Percentiles rank a stretch among this genome's conserved stretches.
phyloP scores from a whole-genome alignment of 2,888 invertebrate species.

The Agrochola circellaris region DNA sequence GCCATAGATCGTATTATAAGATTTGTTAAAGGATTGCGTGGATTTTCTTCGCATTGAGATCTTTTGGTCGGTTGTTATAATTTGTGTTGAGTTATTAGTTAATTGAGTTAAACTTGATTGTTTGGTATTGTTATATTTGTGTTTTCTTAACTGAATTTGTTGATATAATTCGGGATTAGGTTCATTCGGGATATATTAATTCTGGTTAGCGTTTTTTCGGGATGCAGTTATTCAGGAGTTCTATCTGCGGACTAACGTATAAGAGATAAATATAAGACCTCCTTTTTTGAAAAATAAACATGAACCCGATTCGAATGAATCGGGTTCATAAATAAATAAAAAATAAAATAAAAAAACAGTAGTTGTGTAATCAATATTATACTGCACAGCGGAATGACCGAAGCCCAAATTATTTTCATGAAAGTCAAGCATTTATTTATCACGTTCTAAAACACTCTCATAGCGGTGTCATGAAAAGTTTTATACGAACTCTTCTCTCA shows the following conservation, averaged over 20 bases:
- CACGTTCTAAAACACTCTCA: not conserved
- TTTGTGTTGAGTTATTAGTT: constrained; percentile 50
- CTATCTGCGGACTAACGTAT: not conserved
- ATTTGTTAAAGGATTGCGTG: constrained; percentile 79
- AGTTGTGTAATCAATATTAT: no score
- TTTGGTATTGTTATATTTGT: constrained; percentile 4
- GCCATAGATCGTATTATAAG: constrained; percentile 76
- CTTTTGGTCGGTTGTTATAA: constrained; percentile 58
- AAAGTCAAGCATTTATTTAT: not conserved
- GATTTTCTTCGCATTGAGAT: constrained; percentile 68
- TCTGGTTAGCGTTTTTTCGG: not conserved
- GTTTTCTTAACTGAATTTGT: not conserved
- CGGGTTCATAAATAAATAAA: no score
- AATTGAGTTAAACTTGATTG: constrained; percentile 34
- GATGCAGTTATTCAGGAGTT: not conserved
- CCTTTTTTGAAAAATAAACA: not conserved
- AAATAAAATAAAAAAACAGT: no score
- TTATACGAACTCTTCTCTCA: not conserved
- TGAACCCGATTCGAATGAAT: not conserved
- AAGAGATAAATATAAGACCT: not conserved
- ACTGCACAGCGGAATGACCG: not conserved
- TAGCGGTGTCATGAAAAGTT: not conserved
- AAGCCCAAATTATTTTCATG: not conserved
- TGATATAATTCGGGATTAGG: not conserved
- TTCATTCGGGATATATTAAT: not conserved